Evolutionary conservation across 2,113 vertebrate species (phyloP).

Genomic region (Aegithalos caudatus): DNA sequence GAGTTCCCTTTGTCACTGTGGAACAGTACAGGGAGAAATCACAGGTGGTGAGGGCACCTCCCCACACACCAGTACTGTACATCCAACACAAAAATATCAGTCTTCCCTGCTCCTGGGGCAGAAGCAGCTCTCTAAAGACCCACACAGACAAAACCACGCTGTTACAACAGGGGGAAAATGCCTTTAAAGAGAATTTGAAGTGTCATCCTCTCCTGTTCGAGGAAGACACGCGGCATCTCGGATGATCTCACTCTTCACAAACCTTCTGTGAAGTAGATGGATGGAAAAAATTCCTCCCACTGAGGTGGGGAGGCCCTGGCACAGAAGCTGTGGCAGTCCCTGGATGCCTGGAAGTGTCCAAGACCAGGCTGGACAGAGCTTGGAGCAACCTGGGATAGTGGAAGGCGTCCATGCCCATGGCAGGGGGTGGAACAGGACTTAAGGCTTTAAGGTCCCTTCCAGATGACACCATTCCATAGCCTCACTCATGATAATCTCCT

Average conservation of each 20-base stretch:
- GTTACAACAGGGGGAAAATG: rapidly evolving
- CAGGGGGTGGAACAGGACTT: rapidly evolving
- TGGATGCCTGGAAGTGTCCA: background rate
- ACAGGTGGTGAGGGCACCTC: background rate
- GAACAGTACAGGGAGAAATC: background rate
- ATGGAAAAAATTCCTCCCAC: background rate
- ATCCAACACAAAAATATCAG: background rate
- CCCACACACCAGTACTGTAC: background rate
- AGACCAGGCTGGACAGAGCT: background rate
- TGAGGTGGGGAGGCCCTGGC: background rate
- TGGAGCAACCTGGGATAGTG: background rate
- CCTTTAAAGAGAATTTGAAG: background rate
- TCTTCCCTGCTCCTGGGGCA: background rate
- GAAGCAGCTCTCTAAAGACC: background rate
- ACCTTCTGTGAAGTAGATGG: background rate
- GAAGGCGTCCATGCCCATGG: background rate
- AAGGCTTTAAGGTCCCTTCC: background rate
- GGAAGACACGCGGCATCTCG: rapidly evolving
- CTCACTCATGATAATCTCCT: rapidly evolving
- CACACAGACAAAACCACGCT: background rate
- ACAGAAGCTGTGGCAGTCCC: background rate
- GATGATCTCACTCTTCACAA: background rate
- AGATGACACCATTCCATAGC: rapidly evolving
- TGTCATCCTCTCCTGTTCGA: background rate
- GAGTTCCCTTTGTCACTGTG: background rate